phyloP scores from a whole-genome alignment of 2,888 invertebrate species.

The Amphipoea oculea region DNA sequence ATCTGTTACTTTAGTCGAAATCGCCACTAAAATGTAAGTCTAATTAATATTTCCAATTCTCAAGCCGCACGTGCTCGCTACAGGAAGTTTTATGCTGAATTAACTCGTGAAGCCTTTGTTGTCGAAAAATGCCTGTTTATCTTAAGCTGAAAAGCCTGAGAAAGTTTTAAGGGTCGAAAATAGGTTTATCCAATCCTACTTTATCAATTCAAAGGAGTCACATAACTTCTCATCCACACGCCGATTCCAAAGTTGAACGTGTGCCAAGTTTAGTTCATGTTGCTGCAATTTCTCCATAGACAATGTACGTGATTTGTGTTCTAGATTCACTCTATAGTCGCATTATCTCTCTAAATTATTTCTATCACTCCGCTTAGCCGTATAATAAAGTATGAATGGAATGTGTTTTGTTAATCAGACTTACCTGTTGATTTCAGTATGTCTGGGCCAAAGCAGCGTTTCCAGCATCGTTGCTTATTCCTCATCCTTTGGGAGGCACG shows the following conservation, averaged over 20 bases:
- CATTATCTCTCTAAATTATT: slow-evolving; percentile 60
- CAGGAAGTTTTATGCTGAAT: neutral
- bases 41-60: slow-evolving; percentile 32
- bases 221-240: slow-evolving; percentile 43
- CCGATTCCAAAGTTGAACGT: slow-evolving; percentile 51
- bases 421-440: slow-evolving; percentile 85
- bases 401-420: slow-evolving; percentile 49
- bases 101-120: neutral
- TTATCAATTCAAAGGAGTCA: slow-evolving; percentile 15
- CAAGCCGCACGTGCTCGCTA: slow-evolving; percentile 12
- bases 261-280: slow-evolving; percentile 57
- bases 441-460: slow-evolving; percentile 83
- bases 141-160: neutral
- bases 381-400: slow-evolving; percentile 47
- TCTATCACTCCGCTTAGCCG: slow-evolving; percentile 34
- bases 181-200: neutral
- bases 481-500: slow-evolving; percentile 88
- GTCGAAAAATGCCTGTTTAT: neutral
- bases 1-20: slow-evolving; percentile 13
- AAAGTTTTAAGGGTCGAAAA: neutral
- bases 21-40: slow-evolving; percentile 5
- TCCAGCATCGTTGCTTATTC: slow-evolving; percentile 87
- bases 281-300: slow-evolving; percentile 55
- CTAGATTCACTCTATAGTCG: slow-evolving; percentile 37
- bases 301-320: slow-evolving; percentile 56